Evolutionary conservation across 2,888 invertebrate genomes (phyloP), one percentile per base, ranked within the genome.

Genomic region (Pantelozetes paolii): DNA sequence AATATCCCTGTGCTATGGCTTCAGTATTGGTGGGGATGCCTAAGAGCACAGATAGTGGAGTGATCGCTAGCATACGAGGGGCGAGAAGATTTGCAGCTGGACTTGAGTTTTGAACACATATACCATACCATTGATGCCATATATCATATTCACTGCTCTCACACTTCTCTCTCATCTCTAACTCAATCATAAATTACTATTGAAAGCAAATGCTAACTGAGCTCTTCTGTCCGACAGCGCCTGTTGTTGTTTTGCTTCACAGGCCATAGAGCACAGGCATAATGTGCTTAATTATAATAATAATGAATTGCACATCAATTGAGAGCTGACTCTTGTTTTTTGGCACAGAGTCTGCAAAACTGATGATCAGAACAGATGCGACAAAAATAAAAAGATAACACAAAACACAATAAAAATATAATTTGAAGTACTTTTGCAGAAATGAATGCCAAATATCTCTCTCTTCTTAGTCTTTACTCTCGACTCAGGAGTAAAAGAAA

Each of bases 1-100:
- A n/a, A 64, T 64, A 64, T 64, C 40, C 36, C 36, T 64, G 64
- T n/a, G 36, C 32, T 36, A 54, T 54, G 15, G 18, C 57, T 64
- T 62, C 15, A 15, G 32, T 32, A 6, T 15, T 18, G 62, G 64
- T 36, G 20, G 20, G 30, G 59, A n/a, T 30, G 3, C 28, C 20
- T 1, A 64, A 50, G 23, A 11, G 20, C 6, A 23, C 20, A 6
- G 5, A 50, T 2, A 5, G 3, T 50, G 23, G 50, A 50, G 3
- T 23, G 20, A 50, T 6, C n/a, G 6, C 18, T 2, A 15, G n/a
- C 45, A 45, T 2, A 45, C 15, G 23, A 50, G 50, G 23, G 23
- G 20, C 5, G 50, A 20, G 20, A 50, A 20, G 20, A n/a, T 64
- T 36, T 64, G 64, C 64, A 64, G 64, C 36, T 64, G 64, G 64